These are phyloP conservation scores for Leptinotarsa defecta DNA, from an alignment of 1,140 invertebrate species.

Conservation along the genomic window DNA sequence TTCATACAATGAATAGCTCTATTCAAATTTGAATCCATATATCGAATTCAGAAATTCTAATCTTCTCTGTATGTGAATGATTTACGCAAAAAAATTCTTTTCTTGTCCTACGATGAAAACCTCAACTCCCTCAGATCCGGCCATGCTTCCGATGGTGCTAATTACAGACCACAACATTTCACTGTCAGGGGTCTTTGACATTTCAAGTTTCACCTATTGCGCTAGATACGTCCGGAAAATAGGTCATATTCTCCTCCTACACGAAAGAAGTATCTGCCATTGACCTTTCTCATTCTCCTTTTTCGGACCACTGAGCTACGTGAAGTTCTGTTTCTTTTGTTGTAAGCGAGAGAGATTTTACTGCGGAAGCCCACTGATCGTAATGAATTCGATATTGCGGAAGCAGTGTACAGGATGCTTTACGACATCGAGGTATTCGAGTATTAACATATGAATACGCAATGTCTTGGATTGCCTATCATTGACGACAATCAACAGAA, in stretches of 20 bases:
- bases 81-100: too few relatives aligned
- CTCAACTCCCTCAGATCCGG: neutral
- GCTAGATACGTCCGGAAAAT: slow-evolving; percentile 28
- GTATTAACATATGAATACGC: too few relatives aligned
- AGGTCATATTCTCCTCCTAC: slow-evolving; percentile 27
- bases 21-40: too few relatives aligned
- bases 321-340: slow-evolving; percentile 7
- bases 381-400: neutral
- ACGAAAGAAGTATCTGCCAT: slow-evolving; percentile 23
- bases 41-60: too few relatives aligned
- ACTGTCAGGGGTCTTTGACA: slow-evolving; percentile 31
- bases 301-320: neutral
- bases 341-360: slow-evolving; percentile 6
- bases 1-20: too few relatives aligned
- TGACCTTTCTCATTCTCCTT: slow-evolving; percentile 25
- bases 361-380: neutral
- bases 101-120: neutral
- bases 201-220: slow-evolving; percentile 29
- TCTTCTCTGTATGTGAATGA: too few relatives aligned
- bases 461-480: too few relatives aligned
- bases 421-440: too few relatives aligned
- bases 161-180: slow-evolving; percentile 26
- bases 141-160: slow-evolving; percentile 11
- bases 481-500: too few relatives aligned
- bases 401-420: neutral